Base-by-base conservation (phyloP, 53 echinoderm and acorn worm genomes). In the Apostichopus leukothele region DNA sequence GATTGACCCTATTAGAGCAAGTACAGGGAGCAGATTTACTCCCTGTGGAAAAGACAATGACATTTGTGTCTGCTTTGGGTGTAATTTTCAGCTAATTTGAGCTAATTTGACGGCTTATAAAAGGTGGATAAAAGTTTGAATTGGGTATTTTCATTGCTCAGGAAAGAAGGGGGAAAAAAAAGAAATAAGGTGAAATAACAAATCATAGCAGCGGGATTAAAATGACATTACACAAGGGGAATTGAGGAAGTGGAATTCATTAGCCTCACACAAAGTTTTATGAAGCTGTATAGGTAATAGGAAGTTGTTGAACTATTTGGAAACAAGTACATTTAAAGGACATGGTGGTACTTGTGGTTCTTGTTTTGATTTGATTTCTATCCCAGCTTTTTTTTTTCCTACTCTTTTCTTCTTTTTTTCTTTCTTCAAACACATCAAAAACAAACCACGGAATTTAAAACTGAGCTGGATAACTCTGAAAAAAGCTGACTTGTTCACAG, bases 61-160 rank as follows among this genome's bases (percentile, higher is more conserved):
- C 81, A 81, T 59, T 81, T 81, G 81, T 81, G 81, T 81, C 81
- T 81, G 81, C 81, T 81, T 59, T 81, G 81, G 81, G 81, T 81
- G 59, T 81, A 81, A 81, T 81, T 81, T 81, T 81, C 53, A 59
- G 81, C 55, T 81, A 81, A 81, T 81, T 81, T 81, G 59, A 81
- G 55, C 53, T 81, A 81, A 81, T 81, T 81, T 81, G 81, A 81
- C 23, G 81, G 81, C 55, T 81, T 81, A 81, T 59, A 81, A 81
- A 39, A 71, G 60, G 21, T 59, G 81, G 81, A 54, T 81, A 81
- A 39, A 39, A 81, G 54, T 81, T 81, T 16, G 53, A 81, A 19
- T 13, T 22, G 81, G 54, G 18, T 39, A 55, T 81, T 81, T 81
- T 81, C 22, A 1, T 54, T 14, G 59, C n/a, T 81, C 4, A 59